Percentiles rank a stretch among this genome's conserved stretches.
Conservation (phyloP, 1,140 invertebrate genomes). For the Anoplolepis gracilipes region DNA sequence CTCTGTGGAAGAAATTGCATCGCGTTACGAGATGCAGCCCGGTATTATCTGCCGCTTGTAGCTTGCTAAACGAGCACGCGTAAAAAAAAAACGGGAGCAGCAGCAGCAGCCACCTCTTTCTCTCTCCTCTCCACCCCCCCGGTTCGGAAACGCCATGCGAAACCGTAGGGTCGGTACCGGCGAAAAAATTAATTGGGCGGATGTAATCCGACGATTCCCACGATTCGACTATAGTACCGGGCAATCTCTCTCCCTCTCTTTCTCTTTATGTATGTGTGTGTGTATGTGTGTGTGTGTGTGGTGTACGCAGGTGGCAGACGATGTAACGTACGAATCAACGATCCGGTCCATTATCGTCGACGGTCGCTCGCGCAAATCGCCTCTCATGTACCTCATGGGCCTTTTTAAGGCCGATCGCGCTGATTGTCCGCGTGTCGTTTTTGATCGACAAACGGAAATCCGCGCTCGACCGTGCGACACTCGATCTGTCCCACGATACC, state of each 20-base stretch:
- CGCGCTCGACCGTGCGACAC: slow-evolving; percentile 61
- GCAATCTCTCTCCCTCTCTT: slow-evolving; percentile 34
- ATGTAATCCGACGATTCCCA: slow-evolving; percentile 82
- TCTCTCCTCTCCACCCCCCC: not conserved
- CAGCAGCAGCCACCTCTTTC: slow-evolving; percentile 27
- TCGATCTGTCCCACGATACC: slow-evolving; percentile 37
- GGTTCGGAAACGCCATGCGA: slow-evolving; percentile 53
- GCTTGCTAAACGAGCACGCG: slow-evolving; percentile 41
- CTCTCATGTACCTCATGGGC: slow-evolving; percentile 41
- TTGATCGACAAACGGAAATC: slow-evolving; percentile 68
- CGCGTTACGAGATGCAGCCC: slow-evolving; percentile 47
- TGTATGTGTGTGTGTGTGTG: not conserved
- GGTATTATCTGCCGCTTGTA: slow-evolving; percentile 25
- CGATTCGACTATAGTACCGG: slow-evolving; percentile 78
- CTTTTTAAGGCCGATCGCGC: slow-evolving; percentile 50
- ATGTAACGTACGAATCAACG: slow-evolving; percentile 77
- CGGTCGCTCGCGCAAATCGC: slow-evolving; percentile 70
- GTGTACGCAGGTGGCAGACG: slow-evolving; percentile 47
- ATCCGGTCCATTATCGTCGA: slow-evolving; percentile 81
- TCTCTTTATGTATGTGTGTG: not conserved
- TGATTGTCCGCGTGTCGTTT: slow-evolving; percentile 61
- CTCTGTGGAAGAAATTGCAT: not conserved
- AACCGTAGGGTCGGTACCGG: slow-evolving; percentile 65
- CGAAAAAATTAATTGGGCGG: slow-evolving; percentile 78
- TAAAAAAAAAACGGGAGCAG: slow-evolving; percentile 56